phyloP scores from a whole-genome alignment of 2,888 invertebrate genomes.

The Machimus atricapillus region DNA sequence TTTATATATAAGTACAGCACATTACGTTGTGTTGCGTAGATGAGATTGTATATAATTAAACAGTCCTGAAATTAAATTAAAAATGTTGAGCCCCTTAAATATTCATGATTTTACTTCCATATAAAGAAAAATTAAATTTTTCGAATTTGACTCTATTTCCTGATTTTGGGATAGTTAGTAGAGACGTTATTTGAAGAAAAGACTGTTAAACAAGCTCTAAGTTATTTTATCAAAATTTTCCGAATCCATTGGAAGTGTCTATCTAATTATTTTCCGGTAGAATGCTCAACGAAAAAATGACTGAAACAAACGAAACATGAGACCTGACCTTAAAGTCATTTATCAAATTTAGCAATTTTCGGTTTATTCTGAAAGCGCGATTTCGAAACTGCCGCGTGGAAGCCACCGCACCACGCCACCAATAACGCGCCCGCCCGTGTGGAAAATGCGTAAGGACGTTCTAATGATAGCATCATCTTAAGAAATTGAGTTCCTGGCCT shows the following conservation, averaged over 20 bases:
- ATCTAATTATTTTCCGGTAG: background rate
- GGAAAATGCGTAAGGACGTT: slow-evolving; percentile 63
- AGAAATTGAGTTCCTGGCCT: slow-evolving; percentile 36
- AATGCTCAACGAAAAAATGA: background rate
- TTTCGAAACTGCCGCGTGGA: background rate
- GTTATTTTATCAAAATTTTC: background rate
- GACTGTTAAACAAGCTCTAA: background rate
- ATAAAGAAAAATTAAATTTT: no score
- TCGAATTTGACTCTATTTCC: no score
- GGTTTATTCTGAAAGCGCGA: background rate
- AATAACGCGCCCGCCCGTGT: slow-evolving; percentile 10
- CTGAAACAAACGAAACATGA: background rate
- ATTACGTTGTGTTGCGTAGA: background rate
- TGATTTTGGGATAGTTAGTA: no score
- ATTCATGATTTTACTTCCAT: no score
- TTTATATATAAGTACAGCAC: background rate
- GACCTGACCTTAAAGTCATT: background rate
- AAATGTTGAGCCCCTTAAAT: no score
- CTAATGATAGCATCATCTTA: slow-evolving; percentile 41
- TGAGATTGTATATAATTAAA: no score
- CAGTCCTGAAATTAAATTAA: no score
- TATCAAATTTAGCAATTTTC: background rate
- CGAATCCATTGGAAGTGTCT: background rate
- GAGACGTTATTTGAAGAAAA: no score
- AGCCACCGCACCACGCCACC: background rate